Percentiles rank a stretch among this genome's conserved stretches.
These are phyloP conservation scores for Enteromius radiatus DNA, from an alignment of 2,797 vertebrate species.

Conservation along the genomic window DNA sequence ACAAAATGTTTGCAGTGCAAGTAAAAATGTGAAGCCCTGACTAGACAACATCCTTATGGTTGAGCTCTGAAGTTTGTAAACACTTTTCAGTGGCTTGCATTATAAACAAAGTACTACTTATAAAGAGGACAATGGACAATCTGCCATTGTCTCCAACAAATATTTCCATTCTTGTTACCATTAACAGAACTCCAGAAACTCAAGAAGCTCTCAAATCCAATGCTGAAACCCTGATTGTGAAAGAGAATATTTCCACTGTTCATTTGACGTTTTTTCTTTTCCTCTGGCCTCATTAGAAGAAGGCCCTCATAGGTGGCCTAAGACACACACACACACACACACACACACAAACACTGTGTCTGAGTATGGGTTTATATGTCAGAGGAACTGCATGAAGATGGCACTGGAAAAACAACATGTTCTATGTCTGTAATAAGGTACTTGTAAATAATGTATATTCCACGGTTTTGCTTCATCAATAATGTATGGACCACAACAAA, in stretches of 20 bases:
- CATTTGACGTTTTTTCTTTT: conserved; percentile 5
- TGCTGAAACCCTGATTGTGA: neutral
- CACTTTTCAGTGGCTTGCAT: neutral
- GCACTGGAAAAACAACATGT: conserved; percentile 37
- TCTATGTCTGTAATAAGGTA: conserved; percentile 57
- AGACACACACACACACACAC: conserved; percentile 3
- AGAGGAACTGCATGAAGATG: conserved; percentile 14
- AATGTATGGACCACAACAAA: conserved; percentile 61
- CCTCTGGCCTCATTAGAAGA: conserved; percentile 33
- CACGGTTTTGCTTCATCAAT: conserved; percentile 67
- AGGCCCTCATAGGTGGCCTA: conserved; percentile 10
- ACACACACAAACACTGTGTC: neutral
- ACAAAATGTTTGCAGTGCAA: neutral
- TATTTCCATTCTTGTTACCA: neutral
- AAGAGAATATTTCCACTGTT: conserved; percentile 10
- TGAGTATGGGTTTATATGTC: conserved; percentile 11
- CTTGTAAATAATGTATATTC: conserved; percentile 71
- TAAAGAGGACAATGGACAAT: conserved; percentile 1
- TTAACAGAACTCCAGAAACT: neutral
- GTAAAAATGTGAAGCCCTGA: neutral
- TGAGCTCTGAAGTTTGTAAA: neutral
- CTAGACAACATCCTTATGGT: neutral
- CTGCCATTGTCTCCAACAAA: neutral
- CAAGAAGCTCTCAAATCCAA: neutral
- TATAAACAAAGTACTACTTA: neutral